Conservation (phyloP, 2,888 invertebrate genomes). For the Vesta saturnalis region DNA sequence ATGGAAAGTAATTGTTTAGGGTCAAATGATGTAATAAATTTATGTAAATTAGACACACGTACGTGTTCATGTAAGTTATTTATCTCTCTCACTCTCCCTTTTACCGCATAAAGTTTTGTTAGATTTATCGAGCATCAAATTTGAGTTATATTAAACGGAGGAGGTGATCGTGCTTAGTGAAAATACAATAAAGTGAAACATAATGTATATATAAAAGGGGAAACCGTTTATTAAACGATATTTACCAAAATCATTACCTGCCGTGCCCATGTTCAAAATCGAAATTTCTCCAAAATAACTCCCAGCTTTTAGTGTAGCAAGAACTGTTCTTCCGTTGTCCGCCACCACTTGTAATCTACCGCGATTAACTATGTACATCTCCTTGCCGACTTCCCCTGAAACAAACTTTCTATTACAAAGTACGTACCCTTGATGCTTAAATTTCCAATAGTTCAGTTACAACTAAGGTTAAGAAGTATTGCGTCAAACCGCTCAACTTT, state of each 20-base stretch:
- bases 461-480: constrained; percentile 19
- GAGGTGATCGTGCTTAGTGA: constrained; percentile 11
- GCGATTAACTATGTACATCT: constrained; percentile 99
- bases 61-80: neutral
- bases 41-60: constrained; percentile 5
- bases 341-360: constrained; percentile 95
- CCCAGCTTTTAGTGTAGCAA: constrained; percentile 97
- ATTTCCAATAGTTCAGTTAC: constrained; percentile 18
- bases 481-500: constrained; percentile 22
- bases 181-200: constrained; percentile 3
- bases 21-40: constrained; percentile 10
- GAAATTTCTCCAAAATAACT: constrained; percentile 99
- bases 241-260: constrained; percentile 98
- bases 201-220: constrained; percentile 27
- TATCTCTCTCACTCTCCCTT: neutral
- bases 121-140: constrained; percentile 14
- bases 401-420: constrained; percentile 40
- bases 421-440: neutral
- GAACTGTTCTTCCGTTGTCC: constrained; percentile 94
- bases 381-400: constrained; percentile 97
- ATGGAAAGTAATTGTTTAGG: constrained; percentile 6
- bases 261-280: constrained; percentile 99
- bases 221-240: constrained; percentile 70
- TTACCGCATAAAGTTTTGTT: neutral
- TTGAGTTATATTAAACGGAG: constrained; percentile 15